phyloP scores from a whole-genome alignment of 2,113 vertebrate species.

The Recurvirostra avosetta region DNA sequence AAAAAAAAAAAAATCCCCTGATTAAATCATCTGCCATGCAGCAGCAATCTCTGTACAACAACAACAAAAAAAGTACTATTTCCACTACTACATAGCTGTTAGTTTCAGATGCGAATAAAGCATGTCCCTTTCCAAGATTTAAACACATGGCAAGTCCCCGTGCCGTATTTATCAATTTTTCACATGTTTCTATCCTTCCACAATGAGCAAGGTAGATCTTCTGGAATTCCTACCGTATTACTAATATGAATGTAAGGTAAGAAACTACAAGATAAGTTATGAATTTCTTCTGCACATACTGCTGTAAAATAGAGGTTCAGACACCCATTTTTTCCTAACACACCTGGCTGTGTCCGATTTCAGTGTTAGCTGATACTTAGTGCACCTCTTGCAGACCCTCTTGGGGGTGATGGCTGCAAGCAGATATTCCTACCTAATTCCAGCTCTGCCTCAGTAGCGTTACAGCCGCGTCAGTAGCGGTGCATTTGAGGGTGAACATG shows the following conservation, averaged over 20 bases:
- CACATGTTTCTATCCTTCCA: neutral
- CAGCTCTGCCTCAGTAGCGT: neutral
- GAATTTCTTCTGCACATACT: neutral
- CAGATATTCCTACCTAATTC: neutral
- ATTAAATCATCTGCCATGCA: neutral
- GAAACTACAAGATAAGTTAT: fast-evolving
- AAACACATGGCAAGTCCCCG: neutral
- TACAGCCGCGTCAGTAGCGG: fast-evolving
- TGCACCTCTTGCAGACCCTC: neutral
- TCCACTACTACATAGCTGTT: neutral
- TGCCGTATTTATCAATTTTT: neutral
- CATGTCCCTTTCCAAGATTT: neutral
- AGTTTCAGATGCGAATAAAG: neutral
- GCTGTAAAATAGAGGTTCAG: neutral
- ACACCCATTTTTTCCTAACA: neutral
- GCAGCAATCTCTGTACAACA: neutral
- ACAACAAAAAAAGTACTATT: neutral
- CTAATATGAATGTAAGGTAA: neutral
- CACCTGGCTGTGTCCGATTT: neutral
- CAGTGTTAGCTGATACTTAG: neutral
- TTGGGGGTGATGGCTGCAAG: neutral
- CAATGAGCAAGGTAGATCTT: neutral
- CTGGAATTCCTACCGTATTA: neutral
- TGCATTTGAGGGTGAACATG: neutral
- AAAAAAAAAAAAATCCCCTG: neutral